These are phyloP conservation scores for Sanderia malayensis DNA, from an alignment of 30 jellyfish, hydroid and myxozoan species.

Conservation along the genomic window DNA sequence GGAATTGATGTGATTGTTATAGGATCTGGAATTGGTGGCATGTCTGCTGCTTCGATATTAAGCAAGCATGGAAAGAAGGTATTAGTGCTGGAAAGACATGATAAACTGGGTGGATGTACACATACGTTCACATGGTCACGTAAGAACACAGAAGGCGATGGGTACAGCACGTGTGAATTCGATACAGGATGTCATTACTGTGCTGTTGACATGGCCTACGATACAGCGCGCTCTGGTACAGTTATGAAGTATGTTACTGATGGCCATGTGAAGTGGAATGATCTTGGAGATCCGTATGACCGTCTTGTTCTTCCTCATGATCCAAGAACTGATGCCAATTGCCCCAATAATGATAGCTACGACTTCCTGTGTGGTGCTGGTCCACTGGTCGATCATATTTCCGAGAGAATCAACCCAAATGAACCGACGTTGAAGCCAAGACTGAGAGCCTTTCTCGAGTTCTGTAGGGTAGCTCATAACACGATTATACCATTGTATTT, in stretches of 20 bases:
- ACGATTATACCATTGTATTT: constrained; percentile 65
- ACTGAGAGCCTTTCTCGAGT: constrained; percentile 57
- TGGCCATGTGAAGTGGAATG: constrained; percentile 79
- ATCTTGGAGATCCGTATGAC: constrained; percentile 90
- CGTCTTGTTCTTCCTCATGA: constrained; percentile 83
- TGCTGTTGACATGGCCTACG: constrained; percentile 87
- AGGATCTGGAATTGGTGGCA: constrained; percentile 94
- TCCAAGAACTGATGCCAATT: constrained; percentile 59
- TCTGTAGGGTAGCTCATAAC: constrained; percentile 74
- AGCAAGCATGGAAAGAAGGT: constrained; percentile 66
- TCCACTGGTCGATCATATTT: constrained; percentile 59
- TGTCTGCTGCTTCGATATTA: constrained; percentile 72
- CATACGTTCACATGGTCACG: constrained; percentile 90
- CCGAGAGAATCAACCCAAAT: constrained; percentile 73
- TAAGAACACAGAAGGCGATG: constrained; percentile 69
- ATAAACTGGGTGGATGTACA: constrained; percentile 90
- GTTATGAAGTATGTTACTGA: constrained; percentile 84
- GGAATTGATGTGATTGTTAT: constrained; percentile 60
- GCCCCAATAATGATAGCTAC: constrained; percentile 81
- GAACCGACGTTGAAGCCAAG: constrained; percentile 74
- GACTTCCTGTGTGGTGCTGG: constrained; percentile 75
- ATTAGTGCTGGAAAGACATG: constrained; percentile 82
- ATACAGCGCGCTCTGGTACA: constrained; percentile 89
- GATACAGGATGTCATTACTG: constrained; percentile 92
- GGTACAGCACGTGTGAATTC: constrained; percentile 86